Evolutionary conservation across 2,113 vertebrate genomes (phyloP), one percentile per base, ranked within the genome.

Genomic region (Oplegnathus fasciatus): DNA sequence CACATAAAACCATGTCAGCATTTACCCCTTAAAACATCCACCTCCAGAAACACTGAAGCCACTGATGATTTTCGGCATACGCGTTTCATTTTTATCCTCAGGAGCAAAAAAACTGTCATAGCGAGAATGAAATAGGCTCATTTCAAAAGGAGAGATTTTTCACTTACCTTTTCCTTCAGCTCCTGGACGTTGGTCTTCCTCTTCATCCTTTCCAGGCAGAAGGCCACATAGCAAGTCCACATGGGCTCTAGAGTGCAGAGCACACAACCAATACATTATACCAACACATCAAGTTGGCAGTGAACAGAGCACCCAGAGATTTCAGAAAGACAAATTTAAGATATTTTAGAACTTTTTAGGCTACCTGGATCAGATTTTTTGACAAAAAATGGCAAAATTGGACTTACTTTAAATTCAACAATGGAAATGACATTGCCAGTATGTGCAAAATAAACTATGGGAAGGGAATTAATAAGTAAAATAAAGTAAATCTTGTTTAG

Each of bases 191-290:
- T 99, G 20, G 97, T 98, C 90, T 97, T 99, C 92, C 98, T 97
- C 80, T 96, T 96, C 55, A 92, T 95, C 73, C 97, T 96, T 83
- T 98, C 97, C 80, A 97, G 84, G 77, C 97, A 98, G 93, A 98
- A 99, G 6, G 82, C 91, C 54, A 96, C 87, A n/a, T 97, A 99
- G 90, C 94, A 96, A 14, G 96, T 96, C 98, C 98, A 99, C 98
- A 99, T 97, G 76, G 94, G 90, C 93, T 96, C 98, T 99, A 81
- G 0, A 91, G 84, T 57, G 20, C 9, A 83, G 77, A 65, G 34
- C 4, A 89, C 30, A 86, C 13, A 54, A 46, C 44, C 54, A 6
- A 37, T 6, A 78, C 20, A 73, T 62, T 77, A 65, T 6, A n/a
- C 48, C 40, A 26, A 50, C 11, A 4, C 20, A 28, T 60, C 1